Conservation (phyloP, 2,797 vertebrate genomes). For the Apogon talboti region DNA sequence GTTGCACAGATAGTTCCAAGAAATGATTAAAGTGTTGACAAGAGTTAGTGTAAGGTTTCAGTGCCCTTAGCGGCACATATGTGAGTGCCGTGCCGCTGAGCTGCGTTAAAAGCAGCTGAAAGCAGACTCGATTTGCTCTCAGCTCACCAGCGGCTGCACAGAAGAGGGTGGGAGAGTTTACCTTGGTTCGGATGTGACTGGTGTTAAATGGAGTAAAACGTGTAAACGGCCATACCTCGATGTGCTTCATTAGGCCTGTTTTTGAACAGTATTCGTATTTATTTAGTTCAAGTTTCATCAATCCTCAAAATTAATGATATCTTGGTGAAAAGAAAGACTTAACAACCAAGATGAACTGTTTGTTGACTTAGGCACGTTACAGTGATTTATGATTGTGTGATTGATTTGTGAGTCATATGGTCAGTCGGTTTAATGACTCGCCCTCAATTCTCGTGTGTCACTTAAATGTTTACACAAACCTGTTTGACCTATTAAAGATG, state of each 20-base stretch:
- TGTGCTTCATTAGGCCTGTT: constrained; percentile 18
- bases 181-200: constrained; percentile 38
- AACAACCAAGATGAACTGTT: constrained; percentile 45
- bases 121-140: constrained; percentile 5
- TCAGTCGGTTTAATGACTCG: constrained; percentile 40
- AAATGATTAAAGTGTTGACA: constrained; percentile 48
- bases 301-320: constrained; percentile 41
- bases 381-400: constrained; percentile 50
- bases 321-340: constrained; percentile 54
- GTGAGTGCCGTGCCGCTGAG: constrained; percentile 25
- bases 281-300: constrained; percentile 54
- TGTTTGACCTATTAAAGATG: constrained; percentile 38
- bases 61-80: constrained; percentile 28
- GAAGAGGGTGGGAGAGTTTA: constrained; percentile 45
- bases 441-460: constrained; percentile 33
- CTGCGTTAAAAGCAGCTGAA: constrained; percentile 39
- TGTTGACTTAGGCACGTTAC: constrained; percentile 53
- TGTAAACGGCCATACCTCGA: constrained; percentile 20
- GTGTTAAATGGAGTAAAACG: constrained; percentile 44
- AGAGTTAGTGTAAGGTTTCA: constrained; percentile 45
- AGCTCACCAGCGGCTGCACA: constrained; percentile 15
- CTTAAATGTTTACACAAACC: constrained; percentile 37
- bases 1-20: constrained; percentile 32
- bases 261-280: constrained; percentile 51
- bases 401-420: constrained; percentile 50